phyloP scores from a whole-genome alignment of 2,888 invertebrate genomes.

The Netelia melanura region DNA sequence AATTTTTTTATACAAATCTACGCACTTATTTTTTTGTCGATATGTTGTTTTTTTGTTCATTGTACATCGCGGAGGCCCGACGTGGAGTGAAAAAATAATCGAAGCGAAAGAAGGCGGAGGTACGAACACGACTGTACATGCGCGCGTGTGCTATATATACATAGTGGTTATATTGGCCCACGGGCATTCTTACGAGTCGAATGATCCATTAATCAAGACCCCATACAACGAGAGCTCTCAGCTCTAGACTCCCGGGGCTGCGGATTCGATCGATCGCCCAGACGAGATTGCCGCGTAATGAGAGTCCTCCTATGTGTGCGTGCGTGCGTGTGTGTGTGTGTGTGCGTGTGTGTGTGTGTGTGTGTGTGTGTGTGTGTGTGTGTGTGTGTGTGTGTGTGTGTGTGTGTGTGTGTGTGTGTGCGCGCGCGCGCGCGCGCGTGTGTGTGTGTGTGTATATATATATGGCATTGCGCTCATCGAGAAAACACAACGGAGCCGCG shows the following conservation, averaged over 20 bases:
- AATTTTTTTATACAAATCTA: not conserved
- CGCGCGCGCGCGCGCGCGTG: too few relatives aligned
- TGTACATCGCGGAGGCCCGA: conserved; percentile 1
- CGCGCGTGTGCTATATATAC: not conserved
- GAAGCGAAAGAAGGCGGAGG: conserved; percentile 51
- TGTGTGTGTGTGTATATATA: too few relatives aligned
- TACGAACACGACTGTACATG: conserved; percentile 3
- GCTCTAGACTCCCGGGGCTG: conserved; percentile 63
- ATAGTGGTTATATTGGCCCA: conserved; percentile 37
- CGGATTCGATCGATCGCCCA: conserved; percentile 79
- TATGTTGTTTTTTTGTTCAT: conserved; percentile 1
- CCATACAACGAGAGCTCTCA: conserved; percentile 67
- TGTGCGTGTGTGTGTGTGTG: too few relatives aligned
- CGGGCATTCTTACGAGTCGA: conserved; percentile 65
- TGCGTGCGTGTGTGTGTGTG: not conserved
- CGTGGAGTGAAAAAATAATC: conserved; percentile 55
- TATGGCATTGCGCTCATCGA: conserved; percentile 35
- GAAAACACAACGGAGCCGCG: conserved; percentile 17
- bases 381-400: too few relatives aligned
- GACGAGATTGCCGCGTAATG: conserved; percentile 82
- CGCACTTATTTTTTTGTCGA: not conserved
- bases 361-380: too few relatives aligned
- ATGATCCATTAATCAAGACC: conserved; percentile 83
- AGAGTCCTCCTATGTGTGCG: conserved; percentile 69
- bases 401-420: too few relatives aligned